phyloP scores from a whole-genome alignment of 2,113 vertebrate species.

The Halichoerus grypus region DNA sequence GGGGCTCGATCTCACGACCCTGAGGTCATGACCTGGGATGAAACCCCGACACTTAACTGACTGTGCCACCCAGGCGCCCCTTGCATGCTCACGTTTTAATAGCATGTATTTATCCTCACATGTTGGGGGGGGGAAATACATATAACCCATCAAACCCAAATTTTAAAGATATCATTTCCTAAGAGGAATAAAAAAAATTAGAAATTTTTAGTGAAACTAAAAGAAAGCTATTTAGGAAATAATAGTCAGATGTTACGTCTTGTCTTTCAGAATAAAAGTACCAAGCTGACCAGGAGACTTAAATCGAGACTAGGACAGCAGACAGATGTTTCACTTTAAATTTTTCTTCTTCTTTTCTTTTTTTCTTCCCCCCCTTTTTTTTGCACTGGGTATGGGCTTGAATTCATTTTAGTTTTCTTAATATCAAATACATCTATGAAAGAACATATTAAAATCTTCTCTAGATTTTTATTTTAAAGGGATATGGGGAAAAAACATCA shows the following conservation, averaged over 20 bases:
- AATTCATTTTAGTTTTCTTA: constrained; percentile 88
- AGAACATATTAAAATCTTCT: constrained; percentile 84
- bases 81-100: neutral
- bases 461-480: constrained; percentile 79
- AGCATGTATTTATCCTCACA: neutral
- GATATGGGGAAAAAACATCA: neutral
- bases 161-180: neutral
- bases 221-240: neutral
- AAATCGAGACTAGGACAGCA: constrained; percentile 72
- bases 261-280: constrained; percentile 93
- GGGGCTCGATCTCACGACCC: neutral
- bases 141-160: neutral
- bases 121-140: neutral
- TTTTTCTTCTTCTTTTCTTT: neutral
- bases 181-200: neutral
- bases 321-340: constrained; percentile 63
- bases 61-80: neutral
- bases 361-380: neutral
- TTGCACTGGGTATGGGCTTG: constrained; percentile 86
- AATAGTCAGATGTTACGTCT: constrained; percentile 38
- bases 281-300: constrained; percentile 92
- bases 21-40: neutral
- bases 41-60: neutral
- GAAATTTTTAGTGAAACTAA: neutral
- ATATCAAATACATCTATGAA: constrained; percentile 85